These are phyloP conservation scores for Cyanoramphus novaezelandiae DNA, from an alignment of 2,113 vertebrate genomes.

Conservation along the genomic window DNA sequence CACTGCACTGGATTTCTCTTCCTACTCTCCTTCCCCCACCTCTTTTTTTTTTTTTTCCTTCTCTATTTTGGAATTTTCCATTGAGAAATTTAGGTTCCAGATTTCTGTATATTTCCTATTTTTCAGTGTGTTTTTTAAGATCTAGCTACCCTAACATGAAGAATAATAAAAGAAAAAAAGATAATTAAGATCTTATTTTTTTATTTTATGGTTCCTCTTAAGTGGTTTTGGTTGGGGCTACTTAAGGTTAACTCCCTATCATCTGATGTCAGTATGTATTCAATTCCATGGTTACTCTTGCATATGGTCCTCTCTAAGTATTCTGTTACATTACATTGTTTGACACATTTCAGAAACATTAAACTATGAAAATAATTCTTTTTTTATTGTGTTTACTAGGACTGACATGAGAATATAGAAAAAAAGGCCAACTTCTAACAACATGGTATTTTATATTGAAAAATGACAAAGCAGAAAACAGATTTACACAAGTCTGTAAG, in stretches of 20 bases:
- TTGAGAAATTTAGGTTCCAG: not conserved
- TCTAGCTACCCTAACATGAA: not conserved
- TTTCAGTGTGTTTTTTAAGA: not conserved
- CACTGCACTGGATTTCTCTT: not conserved
- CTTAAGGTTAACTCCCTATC: not conserved
- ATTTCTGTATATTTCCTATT: not conserved
- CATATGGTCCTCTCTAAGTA: not conserved
- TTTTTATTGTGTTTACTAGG: not conserved
- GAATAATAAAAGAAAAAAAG: not conserved
- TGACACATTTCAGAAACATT: not conserved
- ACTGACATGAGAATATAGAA: not conserved
- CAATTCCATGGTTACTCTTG: not conserved
- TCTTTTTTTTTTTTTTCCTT: not conserved
- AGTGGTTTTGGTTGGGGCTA: not conserved
- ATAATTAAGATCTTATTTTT: not conserved
- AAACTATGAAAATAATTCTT: not conserved
- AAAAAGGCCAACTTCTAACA: not conserved
- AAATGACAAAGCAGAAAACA: not conserved
- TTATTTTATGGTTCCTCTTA: not conserved
- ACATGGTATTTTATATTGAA: not conserved
- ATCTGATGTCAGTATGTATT: not conserved
- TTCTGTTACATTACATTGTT: not conserved
- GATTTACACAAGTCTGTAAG: not conserved
- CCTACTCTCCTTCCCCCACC: accelerated
- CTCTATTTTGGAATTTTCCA: not conserved